Conservation (phyloP, 1,140 invertebrate genomes). For the Drosophila sp. region DNA sequence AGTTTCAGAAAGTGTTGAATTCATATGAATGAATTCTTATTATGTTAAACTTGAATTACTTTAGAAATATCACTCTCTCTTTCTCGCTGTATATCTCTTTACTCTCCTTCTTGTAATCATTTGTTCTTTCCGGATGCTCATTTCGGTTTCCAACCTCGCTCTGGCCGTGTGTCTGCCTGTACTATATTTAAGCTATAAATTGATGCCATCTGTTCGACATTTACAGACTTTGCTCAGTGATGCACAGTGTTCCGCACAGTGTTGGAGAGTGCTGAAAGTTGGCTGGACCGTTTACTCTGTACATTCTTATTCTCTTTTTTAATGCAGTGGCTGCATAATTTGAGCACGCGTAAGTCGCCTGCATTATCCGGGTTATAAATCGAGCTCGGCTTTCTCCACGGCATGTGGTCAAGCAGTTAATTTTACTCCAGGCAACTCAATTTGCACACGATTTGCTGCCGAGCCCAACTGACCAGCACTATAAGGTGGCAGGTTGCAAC, state of each 20-base stretch:
- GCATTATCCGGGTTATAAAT: constrained; percentile 79
- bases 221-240: constrained; percentile 54
- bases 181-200: constrained; percentile 67
- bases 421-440: constrained; percentile 65
- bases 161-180: constrained; percentile 22
- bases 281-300: background rate
- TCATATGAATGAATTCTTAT: too few species aligned
- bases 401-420: constrained; percentile 70
- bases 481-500: background rate
- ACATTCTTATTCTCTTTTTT: constrained; percentile 54
- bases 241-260: constrained; percentile 1
- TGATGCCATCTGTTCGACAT: constrained; percentile 76
- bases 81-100: too few species aligned
- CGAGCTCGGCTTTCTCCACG: constrained; percentile 39
- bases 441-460: constrained; percentile 64
- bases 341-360: constrained; percentile 76
- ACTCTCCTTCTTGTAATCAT: constrained; percentile 7
- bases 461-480: constrained; percentile 14
- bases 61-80: background rate
- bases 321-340: constrained; percentile 80
- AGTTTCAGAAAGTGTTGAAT: too few species aligned
- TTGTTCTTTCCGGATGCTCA: constrained; percentile 36
- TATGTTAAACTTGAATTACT: too few species aligned
- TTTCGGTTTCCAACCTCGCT: constrained; percentile 30
- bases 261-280: constrained; percentile 4